Evolutionary conservation across 1,140 invertebrate species (phyloP), one percentile per base, ranked within the genome.

Genomic region (Zaprionus taronus): DNA sequence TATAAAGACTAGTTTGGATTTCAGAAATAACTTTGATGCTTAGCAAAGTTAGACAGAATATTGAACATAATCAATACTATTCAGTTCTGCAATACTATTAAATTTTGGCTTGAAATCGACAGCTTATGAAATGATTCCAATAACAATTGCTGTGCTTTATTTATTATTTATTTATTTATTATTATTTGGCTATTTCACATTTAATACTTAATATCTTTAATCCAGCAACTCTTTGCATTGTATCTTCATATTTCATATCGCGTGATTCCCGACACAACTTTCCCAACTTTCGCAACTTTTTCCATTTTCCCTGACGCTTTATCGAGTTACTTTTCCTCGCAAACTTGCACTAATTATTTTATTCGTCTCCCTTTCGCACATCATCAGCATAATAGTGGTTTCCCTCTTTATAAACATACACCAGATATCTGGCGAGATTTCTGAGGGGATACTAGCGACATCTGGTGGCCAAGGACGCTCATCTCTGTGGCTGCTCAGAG

Each of bases 331-430:
- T 15, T 49, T 63, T 49, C n/a, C 14, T 44, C 5, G 14, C 24
- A 38, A 28, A 51, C 44, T 64, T 51, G 12, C 20, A 34, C 28
- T 64, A 64, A 64, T 34, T 63, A 47, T 41, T 63, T 63, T 38
- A 20, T 20, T 15, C 7, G 6, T n/a, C n/a, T 60, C 20, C 5
- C 57, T 36, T 31, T 60, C 57, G 34, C 57, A 60, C 22, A 38
- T 28, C 58, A 61, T 61, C 34, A 62, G 36, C 60, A 36, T 51
- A 26, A 60, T 36, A 60, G 14, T 22, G 6, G 2, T 38, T 41
- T 22, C 20, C 3, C 20, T 22, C 20, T 44, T 9, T 47, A 26
- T 38, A 44, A 62, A 62, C 34, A 38, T 47, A 9, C 17, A 47
- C 41, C n/a, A 17, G n/a, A 17, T 47, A 38, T 38, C 7, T 14